Evolutionary conservation across 2,797 vertebrate species (phyloP).

Genomic region (Sparidentex hasta): DNA sequence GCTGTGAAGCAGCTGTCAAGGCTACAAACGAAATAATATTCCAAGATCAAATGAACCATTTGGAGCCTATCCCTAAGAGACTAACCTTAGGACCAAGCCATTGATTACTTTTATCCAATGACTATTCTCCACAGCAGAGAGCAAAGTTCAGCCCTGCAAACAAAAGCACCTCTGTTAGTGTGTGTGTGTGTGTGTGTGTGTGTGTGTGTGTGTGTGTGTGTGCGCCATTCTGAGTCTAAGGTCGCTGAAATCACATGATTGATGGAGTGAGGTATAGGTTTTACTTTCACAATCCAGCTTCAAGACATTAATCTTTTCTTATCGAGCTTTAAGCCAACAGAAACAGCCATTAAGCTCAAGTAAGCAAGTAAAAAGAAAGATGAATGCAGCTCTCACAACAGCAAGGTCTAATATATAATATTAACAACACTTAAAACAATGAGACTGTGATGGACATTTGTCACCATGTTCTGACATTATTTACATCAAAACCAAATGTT

Average conservation of each 20-base stretch:
- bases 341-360: neutral
- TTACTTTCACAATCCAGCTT: conserved; percentile 33
- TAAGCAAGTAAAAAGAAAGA: conserved; percentile 1
- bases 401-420: neutral
- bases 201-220: conserved; percentile 3
- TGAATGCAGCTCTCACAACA: neutral
- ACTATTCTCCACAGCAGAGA: conserved; percentile 14
- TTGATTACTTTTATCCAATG: conserved; percentile 17
- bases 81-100: conserved; percentile 7
- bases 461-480: no score
- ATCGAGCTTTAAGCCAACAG: neutral
- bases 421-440: no score
- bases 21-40: conserved; percentile 29
- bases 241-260: conserved; percentile 14
- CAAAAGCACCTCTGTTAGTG: conserved; percentile 2
- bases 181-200: conserved; percentile 2
- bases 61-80: neutral
- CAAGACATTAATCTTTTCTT: conserved; percentile 18
- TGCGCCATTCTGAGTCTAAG: neutral
- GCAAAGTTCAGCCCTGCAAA: conserved; percentile 56
- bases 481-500: no score
- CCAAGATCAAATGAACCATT: conserved; percentile 10
- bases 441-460: no score
- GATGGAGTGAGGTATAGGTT: neutral
- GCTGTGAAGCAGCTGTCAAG: conserved; percentile 25